Evolutionary conservation across 2,113 vertebrate species (phyloP).

Genomic region (Oryzias woworae): DNA sequence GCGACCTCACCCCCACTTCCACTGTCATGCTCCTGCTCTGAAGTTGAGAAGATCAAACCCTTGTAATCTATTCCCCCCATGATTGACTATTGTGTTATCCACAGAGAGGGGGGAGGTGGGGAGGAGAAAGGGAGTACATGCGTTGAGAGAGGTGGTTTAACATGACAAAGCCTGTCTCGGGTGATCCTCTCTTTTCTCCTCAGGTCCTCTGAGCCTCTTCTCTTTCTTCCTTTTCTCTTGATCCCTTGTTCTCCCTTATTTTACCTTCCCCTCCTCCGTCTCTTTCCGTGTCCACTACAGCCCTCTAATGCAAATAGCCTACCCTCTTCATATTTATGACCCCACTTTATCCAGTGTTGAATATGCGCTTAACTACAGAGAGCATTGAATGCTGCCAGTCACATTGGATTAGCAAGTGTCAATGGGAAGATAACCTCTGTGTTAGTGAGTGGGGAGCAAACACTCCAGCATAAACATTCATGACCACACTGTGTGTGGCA

Average conservation of each 20-base stretch:
- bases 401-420: slow-evolving; percentile 69
- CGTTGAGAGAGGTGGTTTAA: slow-evolving; percentile 59
- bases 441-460: slow-evolving; percentile 71
- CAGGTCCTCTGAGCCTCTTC: slow-evolving; percentile 57
- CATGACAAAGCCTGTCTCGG: slow-evolving; percentile 75
- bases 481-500: slow-evolving; percentile 59
- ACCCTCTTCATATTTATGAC: slow-evolving; percentile 67
- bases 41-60: slow-evolving; percentile 67
- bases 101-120: slow-evolving; percentile 22
- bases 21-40: slow-evolving; percentile 49
- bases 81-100: slow-evolving; percentile 67
- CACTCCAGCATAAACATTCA: slow-evolving; percentile 59
- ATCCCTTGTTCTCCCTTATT: slow-evolving; percentile 51
- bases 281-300: slow-evolving; percentile 55
- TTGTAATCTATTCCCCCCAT: slow-evolving; percentile 66
- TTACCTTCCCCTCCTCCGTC: slow-evolving; percentile 27
- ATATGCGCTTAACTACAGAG: slow-evolving; percentile 70
- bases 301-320: slow-evolving; percentile 69
- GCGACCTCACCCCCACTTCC: slow-evolving; percentile 47
- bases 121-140: slow-evolving; percentile 40
- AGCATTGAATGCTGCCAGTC: slow-evolving; percentile 61
- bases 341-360: slow-evolving; percentile 56
- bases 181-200: slow-evolving; percentile 56
- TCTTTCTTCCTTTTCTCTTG: slow-evolving; percentile 36
- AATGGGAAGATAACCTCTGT: slow-evolving; percentile 75